Evolutionary conservation across 2,888 invertebrate species (phyloP), one percentile per base, ranked within the genome.

Genomic region (Catocala nupta): DNA sequence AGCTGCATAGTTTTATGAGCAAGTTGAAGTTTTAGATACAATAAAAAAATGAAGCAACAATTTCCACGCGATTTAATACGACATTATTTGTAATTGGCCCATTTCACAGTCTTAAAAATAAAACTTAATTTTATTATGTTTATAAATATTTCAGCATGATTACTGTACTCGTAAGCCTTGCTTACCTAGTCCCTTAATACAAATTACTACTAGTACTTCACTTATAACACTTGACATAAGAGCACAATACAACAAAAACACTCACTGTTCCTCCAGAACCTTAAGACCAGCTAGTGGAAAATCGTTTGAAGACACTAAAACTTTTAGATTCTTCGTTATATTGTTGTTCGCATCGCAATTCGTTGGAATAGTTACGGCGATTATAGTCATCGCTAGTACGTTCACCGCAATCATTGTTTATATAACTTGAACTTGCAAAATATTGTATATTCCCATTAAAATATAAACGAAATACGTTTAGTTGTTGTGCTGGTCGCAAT

Each of bases 231-330:
- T 39, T 8, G 6, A 39, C 6, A 39, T 7, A 39, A 39, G 36
- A 39, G 2, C 0, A 6, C 36, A 39, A 39, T 39, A 8, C 25
- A 25, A 25, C 3, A 25, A 45, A 64, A 61, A 45, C 71, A 95
- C 96, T 95, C 88, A 96, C 96, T 95, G 94, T 82, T 96, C 91
- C 71, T 93, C 87, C 11, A 98, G 90, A 65, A 97, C 82, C 59
- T 96, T 93, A 16, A 97, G 84, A 49, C 96, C 97, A 68, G 94
- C 94, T 56, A 95, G 86, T 0, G 97, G 96, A 69, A 96, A 95
- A 84, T 96, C 96, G 0, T 95, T 95, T 43, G 97, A 96, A 5
- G 97, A 96, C 36, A 97, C 95, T 65, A 97, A 94, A 69, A 98
- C 96, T 89, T 96, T 96, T 0, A 90, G 78, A 78, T 91, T 84